Conservation (phyloP, 2,113 vertebrate genomes). For the Phalacrocorax carbo region DNA sequence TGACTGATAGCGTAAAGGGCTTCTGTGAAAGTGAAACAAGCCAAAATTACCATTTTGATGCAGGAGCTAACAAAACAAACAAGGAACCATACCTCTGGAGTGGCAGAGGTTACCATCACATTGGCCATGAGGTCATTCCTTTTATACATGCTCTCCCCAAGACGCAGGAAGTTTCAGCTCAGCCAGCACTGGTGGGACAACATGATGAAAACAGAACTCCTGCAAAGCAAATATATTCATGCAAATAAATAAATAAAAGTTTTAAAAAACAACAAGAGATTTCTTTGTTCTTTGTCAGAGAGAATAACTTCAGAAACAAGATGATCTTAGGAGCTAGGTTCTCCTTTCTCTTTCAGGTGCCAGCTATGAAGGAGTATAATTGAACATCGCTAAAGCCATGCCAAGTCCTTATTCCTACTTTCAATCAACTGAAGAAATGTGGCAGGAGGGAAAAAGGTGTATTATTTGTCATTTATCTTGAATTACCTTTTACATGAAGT, state of each 20-base stretch:
- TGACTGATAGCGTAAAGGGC: neutral
- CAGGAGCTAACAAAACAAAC: neutral
- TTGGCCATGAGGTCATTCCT: constrained; percentile 84
- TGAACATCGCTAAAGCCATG: neutral
- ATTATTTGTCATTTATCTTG: neutral
- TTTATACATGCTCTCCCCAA: constrained; percentile 81
- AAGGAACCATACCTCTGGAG: constrained; percentile 77
- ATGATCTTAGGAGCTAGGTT: neutral
- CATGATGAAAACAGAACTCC: constrained; percentile 62
- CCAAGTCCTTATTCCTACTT: neutral
- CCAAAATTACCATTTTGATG: neutral
- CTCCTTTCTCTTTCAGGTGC: neutral
- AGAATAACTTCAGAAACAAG: neutral
- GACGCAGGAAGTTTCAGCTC: constrained; percentile 64
- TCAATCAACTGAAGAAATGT: neutral
- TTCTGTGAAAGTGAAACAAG: neutral
- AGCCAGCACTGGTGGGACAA: constrained; percentile 67
- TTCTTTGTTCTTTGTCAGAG: neutral
- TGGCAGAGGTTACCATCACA: constrained; percentile 79
- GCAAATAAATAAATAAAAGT: neutral
- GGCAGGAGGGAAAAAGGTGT: rapidly evolving
- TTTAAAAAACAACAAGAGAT: neutral
- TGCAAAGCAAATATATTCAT: constrained; percentile 61
- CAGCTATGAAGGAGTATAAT: neutral
- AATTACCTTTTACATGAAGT: neutral